Base-by-base conservation (phyloP, 1,140 invertebrate species). In the Neodiprion pinetum region DNA sequence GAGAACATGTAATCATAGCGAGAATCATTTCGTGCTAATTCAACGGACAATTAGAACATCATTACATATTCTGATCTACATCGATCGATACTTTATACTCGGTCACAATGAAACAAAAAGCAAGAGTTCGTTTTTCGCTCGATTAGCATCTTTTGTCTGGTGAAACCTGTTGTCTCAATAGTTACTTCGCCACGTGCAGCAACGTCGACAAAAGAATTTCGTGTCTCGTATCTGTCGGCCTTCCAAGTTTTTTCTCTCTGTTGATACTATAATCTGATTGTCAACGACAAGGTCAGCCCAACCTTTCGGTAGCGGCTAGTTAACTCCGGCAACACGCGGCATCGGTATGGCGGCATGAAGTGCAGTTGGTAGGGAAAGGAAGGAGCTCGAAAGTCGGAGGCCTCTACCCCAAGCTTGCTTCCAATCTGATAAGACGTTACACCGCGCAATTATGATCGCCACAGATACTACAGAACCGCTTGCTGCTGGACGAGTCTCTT, bases 391-490 rank as follows among this genome's bases (percentile, higher is more conserved):
- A 61, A n/a, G 11, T 61, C 53, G 53, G 53, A 40, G 28, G 28
- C 28, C 8, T n/a, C 53, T 61, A 61, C 53, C 53, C 53, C 28
- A 40, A 40, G 28, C 28, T 61, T n/a, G 11, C 1, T 12, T 8
- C 53, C 53, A 17, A 61, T 61, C 53, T 17, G 53, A 61, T 61
- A 61, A 61, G 9, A 61, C 53, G 53, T 61, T 61, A 61, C 53
- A 61, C 53, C 53, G 53, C n/a, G 53, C 53, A 61, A 61, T 61
- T 61, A 61, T 61, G 53, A 61, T 61, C 53, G 53, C 4, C 28
- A 40, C 28, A 5, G 28, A 40, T 40, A 40, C 28, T 40, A 40
- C 28, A 5, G 5, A 40, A 40, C 28, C 28, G 5, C 28, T 40
- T 40, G 28, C 28, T 40, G 28, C 28, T 40, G 28, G 28, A 40